A percentile compares a stretch with the other conserved stretches of the same genome.
These are phyloP conservation scores for Bothrops jararaca DNA, from an alignment of 2,113 vertebrate species.

Conservation along the genomic window DNA sequence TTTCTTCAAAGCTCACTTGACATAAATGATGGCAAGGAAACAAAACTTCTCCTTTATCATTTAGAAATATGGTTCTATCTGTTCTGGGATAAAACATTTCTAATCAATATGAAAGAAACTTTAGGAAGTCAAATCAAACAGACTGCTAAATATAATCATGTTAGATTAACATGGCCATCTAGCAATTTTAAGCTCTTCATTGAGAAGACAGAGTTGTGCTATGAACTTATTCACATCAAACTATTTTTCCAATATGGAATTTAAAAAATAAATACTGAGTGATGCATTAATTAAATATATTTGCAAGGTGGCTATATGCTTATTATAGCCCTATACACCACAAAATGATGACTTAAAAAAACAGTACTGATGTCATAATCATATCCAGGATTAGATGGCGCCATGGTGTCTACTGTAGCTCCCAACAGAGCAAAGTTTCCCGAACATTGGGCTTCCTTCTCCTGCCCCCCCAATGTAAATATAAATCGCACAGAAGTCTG, in stretches of 20 bases:
- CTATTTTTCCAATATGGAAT: conserved; percentile 50
- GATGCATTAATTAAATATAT: conserved; percentile 59
- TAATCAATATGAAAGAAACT: conserved; percentile 33
- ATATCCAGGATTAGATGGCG: conserved; percentile 80
- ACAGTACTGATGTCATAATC: conserved; percentile 83
- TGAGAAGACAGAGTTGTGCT: conserved; percentile 53
- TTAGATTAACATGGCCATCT: conserved; percentile 61
- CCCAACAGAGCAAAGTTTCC: conserved; percentile 75
- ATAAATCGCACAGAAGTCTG: conserved; percentile 67
- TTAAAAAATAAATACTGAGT: conserved; percentile 54
- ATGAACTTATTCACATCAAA: conserved; percentile 61
- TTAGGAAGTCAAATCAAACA: conserved; percentile 53
- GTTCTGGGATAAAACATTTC: conserved; percentile 48
- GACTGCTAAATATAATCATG: conserved; percentile 55
- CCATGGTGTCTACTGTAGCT: conserved; percentile 82
- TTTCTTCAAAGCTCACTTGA: not conserved
- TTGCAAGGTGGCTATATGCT: conserved; percentile 69
- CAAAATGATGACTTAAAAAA: conserved; percentile 77
- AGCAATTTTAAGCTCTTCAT: conserved; percentile 59
- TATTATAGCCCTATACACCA: conserved; percentile 77
- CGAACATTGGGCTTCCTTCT: conserved; percentile 69
- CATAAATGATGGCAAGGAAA: not conserved
- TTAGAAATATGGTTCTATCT: conserved; percentile 29
- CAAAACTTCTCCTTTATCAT: not conserved
- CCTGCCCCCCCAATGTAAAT: conserved; percentile 71